A percentile compares a stretch with the other conserved stretches of the same genome.
These are phyloP conservation scores for Aphidius gifuensis DNA, from an alignment of 1,140 invertebrate species.

Conservation along the genomic window DNA sequence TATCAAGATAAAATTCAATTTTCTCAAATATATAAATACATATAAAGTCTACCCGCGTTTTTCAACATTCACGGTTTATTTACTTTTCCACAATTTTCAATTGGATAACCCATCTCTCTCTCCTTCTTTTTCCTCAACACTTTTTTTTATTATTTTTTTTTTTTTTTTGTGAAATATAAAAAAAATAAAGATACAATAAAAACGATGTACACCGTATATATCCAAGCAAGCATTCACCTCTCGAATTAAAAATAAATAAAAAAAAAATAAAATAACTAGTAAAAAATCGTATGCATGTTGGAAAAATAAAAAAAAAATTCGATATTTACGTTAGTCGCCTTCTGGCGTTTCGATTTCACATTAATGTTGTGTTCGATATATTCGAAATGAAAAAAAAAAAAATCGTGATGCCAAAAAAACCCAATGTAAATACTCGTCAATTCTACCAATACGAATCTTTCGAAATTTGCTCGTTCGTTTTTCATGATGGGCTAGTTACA, in stretches of 20 bases:
- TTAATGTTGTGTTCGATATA: too few relatives aligned
- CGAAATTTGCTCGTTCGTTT: neutral
- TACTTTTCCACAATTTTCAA: constrained; percentile 26
- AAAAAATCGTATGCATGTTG: too few relatives aligned
- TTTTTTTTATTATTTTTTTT: too few relatives aligned
- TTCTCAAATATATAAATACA: constrained; percentile 14
- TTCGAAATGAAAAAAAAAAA: neutral
- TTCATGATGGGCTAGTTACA: neutral
- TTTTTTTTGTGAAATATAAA: neutral
- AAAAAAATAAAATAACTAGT: too few relatives aligned
- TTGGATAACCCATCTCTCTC: constrained; percentile 13
- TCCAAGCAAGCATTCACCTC: too few relatives aligned
- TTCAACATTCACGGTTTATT: constrained; percentile 22
- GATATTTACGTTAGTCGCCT: too few relatives aligned
- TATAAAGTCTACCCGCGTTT: neutral
- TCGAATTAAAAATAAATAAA: too few relatives aligned
- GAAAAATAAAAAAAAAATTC: too few relatives aligned
- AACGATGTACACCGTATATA: too few relatives aligned
- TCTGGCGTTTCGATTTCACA: too few relatives aligned
- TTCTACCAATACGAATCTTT: neutral
- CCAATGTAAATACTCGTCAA: constrained; percentile 3
- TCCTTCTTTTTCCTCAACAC: neutral
- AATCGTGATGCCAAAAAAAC: too few relatives aligned
- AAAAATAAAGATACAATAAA: too few relatives aligned
- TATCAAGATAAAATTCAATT: constrained; percentile 44